Percentiles rank a stretch among this genome's conserved stretches.
These are phyloP conservation scores for Rotaria sp. DNA, from an alignment of 2,888 invertebrate species.

Conservation along the genomic window DNA sequence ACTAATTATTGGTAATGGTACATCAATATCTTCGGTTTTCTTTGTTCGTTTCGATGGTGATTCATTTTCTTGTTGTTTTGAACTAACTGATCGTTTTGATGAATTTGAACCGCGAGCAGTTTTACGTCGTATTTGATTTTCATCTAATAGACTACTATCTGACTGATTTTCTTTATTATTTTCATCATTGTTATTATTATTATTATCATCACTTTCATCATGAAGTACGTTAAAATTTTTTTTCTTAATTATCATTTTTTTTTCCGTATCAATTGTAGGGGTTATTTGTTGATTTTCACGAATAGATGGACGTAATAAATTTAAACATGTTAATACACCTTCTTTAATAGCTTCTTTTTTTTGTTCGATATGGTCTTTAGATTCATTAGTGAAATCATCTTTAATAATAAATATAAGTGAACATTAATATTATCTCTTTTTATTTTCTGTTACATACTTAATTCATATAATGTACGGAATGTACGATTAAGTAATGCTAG, in stretches of 20 bases:
- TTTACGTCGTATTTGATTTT: background rate
- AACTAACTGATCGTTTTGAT: background rate
- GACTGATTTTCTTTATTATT: background rate
- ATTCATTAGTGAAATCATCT: background rate
- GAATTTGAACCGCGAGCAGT: background rate
- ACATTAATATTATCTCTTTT: background rate
- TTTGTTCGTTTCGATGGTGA: background rate
- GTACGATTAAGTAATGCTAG: slow-evolving; percentile 1
- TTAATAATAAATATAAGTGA: background rate
- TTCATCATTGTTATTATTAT: background rate
- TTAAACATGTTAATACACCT: background rate
- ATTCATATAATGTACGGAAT: background rate
- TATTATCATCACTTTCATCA: background rate
- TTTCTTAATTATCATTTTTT: background rate
- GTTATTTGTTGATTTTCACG: background rate
- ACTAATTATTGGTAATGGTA: background rate
- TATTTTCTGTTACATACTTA: background rate
- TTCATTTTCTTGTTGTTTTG: background rate
- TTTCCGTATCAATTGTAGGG: background rate
- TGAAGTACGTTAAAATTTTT: background rate
- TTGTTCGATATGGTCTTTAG: background rate
- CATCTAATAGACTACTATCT: background rate
- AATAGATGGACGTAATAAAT: background rate
- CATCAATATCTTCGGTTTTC: background rate
- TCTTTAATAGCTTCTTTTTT: background rate